A percentile compares a stretch with the other conserved stretches of the same genome.
Conservation (phyloP, 92 coral and sea anemone genomes). For the Chrysogorgia sp. region DNA sequence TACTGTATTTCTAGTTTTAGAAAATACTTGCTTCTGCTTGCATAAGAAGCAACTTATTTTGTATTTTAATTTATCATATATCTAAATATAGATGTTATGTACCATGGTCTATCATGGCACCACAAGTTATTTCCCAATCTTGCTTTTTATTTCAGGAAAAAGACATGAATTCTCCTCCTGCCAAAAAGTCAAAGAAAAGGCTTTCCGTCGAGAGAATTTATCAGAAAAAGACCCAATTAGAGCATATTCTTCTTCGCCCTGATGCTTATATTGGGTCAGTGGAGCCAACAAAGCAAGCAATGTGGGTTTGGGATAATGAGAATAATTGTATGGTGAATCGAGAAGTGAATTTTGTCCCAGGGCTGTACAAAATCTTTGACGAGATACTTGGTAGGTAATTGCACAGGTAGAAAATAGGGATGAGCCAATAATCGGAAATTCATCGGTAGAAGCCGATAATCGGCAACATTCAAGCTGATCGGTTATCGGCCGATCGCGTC, state of each 20-base stretch:
- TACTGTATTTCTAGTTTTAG: no score
- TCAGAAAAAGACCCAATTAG: constrained; percentile 96
- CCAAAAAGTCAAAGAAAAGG: constrained; percentile 80
- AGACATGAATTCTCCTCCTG: constrained; percentile 54
- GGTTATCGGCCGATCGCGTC: no score
- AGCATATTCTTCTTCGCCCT: constrained; percentile 96
- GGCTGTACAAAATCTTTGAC: constrained; percentile 96
- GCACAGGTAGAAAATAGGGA: no score
- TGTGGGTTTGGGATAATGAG: constrained; percentile 94
- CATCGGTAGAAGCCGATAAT: no score
- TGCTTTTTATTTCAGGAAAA: constrained; percentile 50
- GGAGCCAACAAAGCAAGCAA: constrained; percentile 83
- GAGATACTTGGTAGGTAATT: constrained; percentile 83
- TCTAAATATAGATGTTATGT: no score
- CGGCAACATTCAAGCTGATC: no score
- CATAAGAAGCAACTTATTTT: no score
- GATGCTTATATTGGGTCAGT: constrained; percentile 99
- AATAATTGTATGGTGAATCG: constrained; percentile 80
- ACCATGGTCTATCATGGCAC: no score
- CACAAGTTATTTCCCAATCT: no score
- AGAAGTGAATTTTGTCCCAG: constrained; percentile 93
- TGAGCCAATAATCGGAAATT: no score
- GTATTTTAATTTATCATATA: no score
- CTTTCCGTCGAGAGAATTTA: constrained; percentile 95
- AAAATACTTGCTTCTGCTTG: no score